Percentiles rank a stretch among this genome's conserved stretches.
Conservation (phyloP, 2,797 vertebrate genomes). For the Catostomus latipinnis region DNA sequence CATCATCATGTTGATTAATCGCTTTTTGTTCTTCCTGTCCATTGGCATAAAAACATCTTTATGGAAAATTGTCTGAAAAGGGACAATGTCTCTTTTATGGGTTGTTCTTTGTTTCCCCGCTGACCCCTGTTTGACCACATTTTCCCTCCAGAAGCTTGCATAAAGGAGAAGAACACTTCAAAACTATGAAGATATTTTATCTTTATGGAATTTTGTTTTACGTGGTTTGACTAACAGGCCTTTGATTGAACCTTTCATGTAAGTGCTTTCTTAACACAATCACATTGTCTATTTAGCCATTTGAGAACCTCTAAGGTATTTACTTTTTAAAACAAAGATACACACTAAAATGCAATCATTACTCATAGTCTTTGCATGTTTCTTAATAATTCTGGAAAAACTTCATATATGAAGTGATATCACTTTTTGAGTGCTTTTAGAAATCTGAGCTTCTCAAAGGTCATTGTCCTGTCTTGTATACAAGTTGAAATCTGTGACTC, state of each 20-base stretch:
- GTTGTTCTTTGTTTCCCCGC: background rate
- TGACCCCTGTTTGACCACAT: background rate
- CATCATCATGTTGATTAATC: constrained; percentile 2
- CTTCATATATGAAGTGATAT: constrained; percentile 2
- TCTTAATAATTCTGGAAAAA: constrained; percentile 11
- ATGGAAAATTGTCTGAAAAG: background rate
- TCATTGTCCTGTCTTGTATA: constrained; percentile 1
- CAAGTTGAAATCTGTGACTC: background rate
- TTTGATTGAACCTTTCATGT: background rate
- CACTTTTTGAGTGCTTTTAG: constrained; percentile 15
- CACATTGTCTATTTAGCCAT: constrained; percentile 14
- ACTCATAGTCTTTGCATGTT: constrained; percentile 5
- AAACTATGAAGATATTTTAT: background rate
- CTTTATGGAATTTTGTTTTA: background rate
- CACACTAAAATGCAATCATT: constrained; percentile 21
- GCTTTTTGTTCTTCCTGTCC: constrained; percentile 19
- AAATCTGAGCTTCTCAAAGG: constrained; percentile 35
- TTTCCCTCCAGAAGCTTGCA: constrained; percentile 4
- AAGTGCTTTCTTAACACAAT: background rate
- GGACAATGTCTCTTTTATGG: constrained; percentile 26
- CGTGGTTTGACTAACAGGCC: background rate
- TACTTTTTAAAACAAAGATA: constrained; percentile 18
- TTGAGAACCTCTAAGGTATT: constrained; percentile 4
- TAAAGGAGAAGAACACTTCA: background rate
- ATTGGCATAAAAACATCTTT: constrained; percentile 27